Conservation (phyloP, 2,113 vertebrate genomes). For the Hylia prasina region DNA sequence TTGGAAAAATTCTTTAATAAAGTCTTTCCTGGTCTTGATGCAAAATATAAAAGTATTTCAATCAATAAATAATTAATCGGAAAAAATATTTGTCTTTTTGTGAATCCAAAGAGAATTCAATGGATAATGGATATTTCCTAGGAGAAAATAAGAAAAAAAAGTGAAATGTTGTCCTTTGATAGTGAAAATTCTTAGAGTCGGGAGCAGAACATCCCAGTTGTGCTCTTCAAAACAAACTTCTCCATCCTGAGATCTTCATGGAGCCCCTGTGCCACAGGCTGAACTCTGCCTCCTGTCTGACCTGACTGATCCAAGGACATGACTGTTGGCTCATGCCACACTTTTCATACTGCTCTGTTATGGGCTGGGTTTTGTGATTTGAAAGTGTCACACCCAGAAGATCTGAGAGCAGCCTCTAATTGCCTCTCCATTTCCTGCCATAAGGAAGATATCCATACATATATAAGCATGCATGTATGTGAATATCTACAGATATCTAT, state of each 20-base stretch:
- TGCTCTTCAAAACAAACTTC: background rate
- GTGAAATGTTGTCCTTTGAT: background rate
- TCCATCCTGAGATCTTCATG: background rate
- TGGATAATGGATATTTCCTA: background rate
- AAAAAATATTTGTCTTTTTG: background rate
- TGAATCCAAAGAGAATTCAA: background rate
- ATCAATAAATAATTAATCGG: background rate
- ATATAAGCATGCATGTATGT: background rate
- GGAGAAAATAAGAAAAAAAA: background rate
- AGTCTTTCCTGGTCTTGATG: background rate
- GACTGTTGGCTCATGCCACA: background rate
- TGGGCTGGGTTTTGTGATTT: background rate
- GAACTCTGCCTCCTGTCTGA: background rate
- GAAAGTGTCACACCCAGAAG: background rate
- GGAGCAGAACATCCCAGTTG: background rate
- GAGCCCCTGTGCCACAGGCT: background rate
- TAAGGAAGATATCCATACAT: background rate
- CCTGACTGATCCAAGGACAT: fast-evolving
- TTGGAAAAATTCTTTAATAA: background rate
- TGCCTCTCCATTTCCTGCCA: background rate
- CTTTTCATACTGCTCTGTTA: background rate
- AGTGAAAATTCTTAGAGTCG: background rate
- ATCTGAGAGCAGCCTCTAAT: background rate
- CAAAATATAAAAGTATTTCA: background rate
- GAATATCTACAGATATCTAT: too few relatives aligned